Conservation (phyloP, 2,888 invertebrate species). For the Ellobium chinense region DNA sequence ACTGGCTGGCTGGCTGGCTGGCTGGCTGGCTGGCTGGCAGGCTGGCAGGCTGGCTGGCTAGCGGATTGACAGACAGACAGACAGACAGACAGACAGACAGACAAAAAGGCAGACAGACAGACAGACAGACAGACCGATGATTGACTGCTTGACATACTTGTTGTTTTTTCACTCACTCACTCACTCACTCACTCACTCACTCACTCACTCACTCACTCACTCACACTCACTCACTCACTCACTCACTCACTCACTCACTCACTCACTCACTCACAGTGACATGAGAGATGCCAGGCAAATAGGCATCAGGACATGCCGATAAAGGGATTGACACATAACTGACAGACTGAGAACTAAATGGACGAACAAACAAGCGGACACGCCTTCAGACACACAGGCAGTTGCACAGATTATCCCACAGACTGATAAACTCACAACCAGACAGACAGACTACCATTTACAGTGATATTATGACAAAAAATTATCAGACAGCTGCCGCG, state of each 20-base stretch:
- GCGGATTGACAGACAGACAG: neutral
- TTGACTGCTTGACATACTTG: too few relatives aligned
- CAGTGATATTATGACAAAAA: too few relatives aligned
- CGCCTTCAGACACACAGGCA: neutral
- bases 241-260: too few relatives aligned
- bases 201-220: too few relatives aligned
- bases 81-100: neutral
- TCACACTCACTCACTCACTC: too few relatives aligned
- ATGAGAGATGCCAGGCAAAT: neutral
- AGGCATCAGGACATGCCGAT: neutral
- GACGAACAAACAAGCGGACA: neutral
- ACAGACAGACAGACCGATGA: neutral
- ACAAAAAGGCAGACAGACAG: neutral
- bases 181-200: too few relatives aligned
- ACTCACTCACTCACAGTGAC: too few relatives aligned
- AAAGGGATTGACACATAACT: neutral
- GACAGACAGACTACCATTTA: neutral
- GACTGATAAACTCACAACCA: neutral
- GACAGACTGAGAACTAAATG: neutral
- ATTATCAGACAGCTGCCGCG: too few relatives aligned
- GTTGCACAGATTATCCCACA: neutral
- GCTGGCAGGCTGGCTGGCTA: too few relatives aligned
- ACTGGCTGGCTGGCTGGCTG: too few relatives aligned
- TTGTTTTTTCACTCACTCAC: too few relatives aligned
- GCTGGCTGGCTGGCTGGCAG: too few relatives aligned